Evolutionary conservation across 2,113 vertebrate genomes (phyloP).

Genomic region (Ploceus nigricollis): DNA sequence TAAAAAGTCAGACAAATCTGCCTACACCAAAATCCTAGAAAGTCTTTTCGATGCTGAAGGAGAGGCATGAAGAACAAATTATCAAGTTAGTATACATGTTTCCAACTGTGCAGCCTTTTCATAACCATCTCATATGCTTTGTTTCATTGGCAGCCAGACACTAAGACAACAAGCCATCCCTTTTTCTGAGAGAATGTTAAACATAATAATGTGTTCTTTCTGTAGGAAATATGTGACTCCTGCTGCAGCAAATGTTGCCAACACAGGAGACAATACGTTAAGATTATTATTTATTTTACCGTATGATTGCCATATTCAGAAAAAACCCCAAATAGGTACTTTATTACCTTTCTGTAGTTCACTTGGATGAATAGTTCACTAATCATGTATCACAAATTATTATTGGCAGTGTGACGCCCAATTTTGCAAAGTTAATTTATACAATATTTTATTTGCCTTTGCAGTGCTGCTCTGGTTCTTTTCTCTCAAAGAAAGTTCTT

Average conservation of each 20-base stretch:
- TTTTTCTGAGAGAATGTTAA: neutral
- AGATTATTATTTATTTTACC: constrained; percentile 24
- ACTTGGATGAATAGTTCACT: neutral
- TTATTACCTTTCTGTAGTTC: neutral
- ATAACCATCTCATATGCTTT: neutral
- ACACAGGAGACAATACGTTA: neutral
- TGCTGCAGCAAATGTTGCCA: neutral
- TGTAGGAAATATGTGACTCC: neutral
- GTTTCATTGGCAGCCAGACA: neutral
- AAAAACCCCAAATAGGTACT: neutral
- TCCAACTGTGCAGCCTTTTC: neutral
- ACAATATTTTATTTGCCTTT: neutral
- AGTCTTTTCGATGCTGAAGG: neutral
- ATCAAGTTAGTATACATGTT: neutral
- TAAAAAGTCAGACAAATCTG: neutral
- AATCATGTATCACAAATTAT: neutral
- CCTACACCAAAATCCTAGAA: neutral
- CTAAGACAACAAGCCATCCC: neutral
- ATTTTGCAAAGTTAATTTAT: constrained; percentile 3
- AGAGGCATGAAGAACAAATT: neutral
- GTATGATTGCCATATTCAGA: neutral
- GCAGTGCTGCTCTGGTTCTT: neutral
- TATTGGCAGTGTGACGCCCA: neutral
- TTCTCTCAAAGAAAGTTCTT: neutral
- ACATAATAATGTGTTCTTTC: neutral